Conservation (phyloP, 2,797 vertebrate species). For the Paratrypauchen microcephalus region DNA sequence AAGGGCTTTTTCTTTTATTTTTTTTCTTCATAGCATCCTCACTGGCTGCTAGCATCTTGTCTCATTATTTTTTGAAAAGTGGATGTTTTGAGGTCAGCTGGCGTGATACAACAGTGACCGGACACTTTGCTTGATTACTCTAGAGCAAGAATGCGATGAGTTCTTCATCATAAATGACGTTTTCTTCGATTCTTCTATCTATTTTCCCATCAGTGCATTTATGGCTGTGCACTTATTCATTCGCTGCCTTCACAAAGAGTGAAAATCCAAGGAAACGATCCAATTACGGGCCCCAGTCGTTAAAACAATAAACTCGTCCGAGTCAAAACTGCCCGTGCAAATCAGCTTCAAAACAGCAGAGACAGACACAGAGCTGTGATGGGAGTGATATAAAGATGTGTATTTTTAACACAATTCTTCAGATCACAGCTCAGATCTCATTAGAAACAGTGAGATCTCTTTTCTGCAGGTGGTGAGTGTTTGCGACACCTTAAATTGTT, state of each 20-base stretch:
- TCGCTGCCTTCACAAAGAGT: slow-evolving; percentile 43
- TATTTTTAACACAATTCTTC: background rate
- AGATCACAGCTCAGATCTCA: background rate
- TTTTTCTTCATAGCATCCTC: slow-evolving; percentile 45
- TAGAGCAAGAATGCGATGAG: slow-evolving; percentile 40
- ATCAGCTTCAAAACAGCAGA: slow-evolving; percentile 42
- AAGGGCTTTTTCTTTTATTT: slow-evolving; percentile 33
- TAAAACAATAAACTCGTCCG: slow-evolving; percentile 53
- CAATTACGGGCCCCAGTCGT: slow-evolving; percentile 49
- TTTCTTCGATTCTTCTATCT: slow-evolving; percentile 36
- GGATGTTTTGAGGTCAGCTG: slow-evolving; percentile 60
- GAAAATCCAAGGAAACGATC: slow-evolving; percentile 47
- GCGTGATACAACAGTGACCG: slow-evolving; percentile 41
- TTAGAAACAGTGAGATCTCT: background rate
- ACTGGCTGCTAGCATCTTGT: slow-evolving; percentile 41
- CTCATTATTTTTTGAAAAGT: slow-evolving; percentile 64
- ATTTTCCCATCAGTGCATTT: slow-evolving; percentile 52
- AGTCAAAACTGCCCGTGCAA: slow-evolving; percentile 51
- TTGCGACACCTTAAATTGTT: background rate
- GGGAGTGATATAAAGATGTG: slow-evolving; percentile 18
- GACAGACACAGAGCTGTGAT: slow-evolving; percentile 16
- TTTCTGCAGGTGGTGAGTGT: background rate
- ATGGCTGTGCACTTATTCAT: slow-evolving; percentile 29
- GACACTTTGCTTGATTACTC: slow-evolving; percentile 39
- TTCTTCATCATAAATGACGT: slow-evolving; percentile 46